These are phyloP conservation scores for Meganola albula DNA, from an alignment of 2,888 invertebrate species.

Conservation along the genomic window DNA sequence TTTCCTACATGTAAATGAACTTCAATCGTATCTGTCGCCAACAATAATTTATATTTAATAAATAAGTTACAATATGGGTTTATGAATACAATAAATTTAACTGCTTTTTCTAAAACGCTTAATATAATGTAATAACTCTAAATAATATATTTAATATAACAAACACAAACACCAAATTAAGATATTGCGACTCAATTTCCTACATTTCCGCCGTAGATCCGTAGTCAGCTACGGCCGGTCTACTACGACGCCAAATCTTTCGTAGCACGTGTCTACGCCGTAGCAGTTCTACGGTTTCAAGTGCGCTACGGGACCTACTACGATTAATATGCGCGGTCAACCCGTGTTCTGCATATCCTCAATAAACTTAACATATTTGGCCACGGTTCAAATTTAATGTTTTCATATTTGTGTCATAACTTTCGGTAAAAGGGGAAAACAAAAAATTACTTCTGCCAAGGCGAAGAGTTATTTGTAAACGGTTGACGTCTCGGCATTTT, in stretches of 20 bases:
- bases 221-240: too few relatives aligned
- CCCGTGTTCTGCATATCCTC: constrained; percentile 49
- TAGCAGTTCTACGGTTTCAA: constrained; percentile 31
- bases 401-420: constrained; percentile 71
- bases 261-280: constrained; percentile 64
- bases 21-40: too few relatives aligned
- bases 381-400: constrained; percentile 71
- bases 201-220: too few relatives aligned
- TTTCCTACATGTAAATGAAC: constrained; percentile 25
- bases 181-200: too few relatives aligned
- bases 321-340: constrained; percentile 59
- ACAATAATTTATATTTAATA: too few relatives aligned
- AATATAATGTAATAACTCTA: too few relatives aligned
- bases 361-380: constrained; percentile 69
- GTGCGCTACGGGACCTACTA: constrained; percentile 31
- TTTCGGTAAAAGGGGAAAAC: constrained; percentile 63
- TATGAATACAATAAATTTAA: too few relatives aligned
- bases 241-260: too few relatives aligned
- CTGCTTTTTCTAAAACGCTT: too few relatives aligned
- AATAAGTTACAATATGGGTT: too few relatives aligned
- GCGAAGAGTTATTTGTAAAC: constrained; percentile 70
- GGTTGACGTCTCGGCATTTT: constrained; percentile 69
- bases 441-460: constrained; percentile 56
- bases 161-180: too few relatives aligned
- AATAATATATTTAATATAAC: too few relatives aligned